A percentile compares a stretch with the other conserved stretches of the same genome.
These are phyloP conservation scores for Lordiphosa stackelbergi DNA, from an alignment of 1,140 invertebrate genomes.

Conservation along the genomic window DNA sequence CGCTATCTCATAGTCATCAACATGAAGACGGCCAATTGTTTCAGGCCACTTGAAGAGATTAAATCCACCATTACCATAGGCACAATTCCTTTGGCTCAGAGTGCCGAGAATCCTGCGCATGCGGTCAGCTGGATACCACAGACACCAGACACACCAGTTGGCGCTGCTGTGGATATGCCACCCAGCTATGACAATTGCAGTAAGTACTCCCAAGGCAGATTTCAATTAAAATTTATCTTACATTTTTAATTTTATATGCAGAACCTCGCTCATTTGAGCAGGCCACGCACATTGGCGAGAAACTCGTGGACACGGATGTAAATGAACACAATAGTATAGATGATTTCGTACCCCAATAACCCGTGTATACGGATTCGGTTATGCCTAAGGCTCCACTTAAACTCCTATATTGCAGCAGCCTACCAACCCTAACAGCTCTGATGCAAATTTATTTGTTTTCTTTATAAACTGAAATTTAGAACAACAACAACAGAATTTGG, in stretches of 20 bases:
- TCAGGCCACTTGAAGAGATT: slow-evolving; percentile 33
- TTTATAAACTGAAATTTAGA: too few species aligned
- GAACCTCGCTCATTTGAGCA: slow-evolving; percentile 67
- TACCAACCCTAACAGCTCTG: not conserved
- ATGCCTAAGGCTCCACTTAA: slow-evolving; percentile 39
- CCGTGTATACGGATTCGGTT: slow-evolving; percentile 65
- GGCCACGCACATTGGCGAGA: slow-evolving; percentile 45
- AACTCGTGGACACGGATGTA: slow-evolving; percentile 59
- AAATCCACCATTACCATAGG: slow-evolving; percentile 59
- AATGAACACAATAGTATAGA: slow-evolving; percentile 57
- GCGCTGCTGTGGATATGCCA: slow-evolving; percentile 47
- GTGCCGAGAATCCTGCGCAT: slow-evolving; percentile 37
- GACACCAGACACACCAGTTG: slow-evolving; percentile 57
- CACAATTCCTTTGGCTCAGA: slow-evolving; percentile 57
- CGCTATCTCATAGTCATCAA: slow-evolving; percentile 41
- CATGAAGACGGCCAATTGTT: slow-evolving; percentile 46
- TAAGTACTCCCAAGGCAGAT: slow-evolving; percentile 18
- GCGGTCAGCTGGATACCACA: slow-evolving; percentile 51
- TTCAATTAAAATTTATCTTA: not conserved
- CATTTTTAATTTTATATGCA: not conserved
- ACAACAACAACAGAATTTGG: too few species aligned
- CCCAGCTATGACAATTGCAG: slow-evolving; percentile 62
- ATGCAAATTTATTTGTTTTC: not conserved
- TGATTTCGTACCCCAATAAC: slow-evolving; percentile 64
- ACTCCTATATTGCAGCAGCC: slow-evolving; percentile 1